A percentile compares a stretch with the other conserved stretches of the same genome.
Evolutionary conservation across 30 jellyfish, hydroid and myxozoan genomes (phyloP).

Genomic region (Chrysaora quinquecirrha): DNA sequence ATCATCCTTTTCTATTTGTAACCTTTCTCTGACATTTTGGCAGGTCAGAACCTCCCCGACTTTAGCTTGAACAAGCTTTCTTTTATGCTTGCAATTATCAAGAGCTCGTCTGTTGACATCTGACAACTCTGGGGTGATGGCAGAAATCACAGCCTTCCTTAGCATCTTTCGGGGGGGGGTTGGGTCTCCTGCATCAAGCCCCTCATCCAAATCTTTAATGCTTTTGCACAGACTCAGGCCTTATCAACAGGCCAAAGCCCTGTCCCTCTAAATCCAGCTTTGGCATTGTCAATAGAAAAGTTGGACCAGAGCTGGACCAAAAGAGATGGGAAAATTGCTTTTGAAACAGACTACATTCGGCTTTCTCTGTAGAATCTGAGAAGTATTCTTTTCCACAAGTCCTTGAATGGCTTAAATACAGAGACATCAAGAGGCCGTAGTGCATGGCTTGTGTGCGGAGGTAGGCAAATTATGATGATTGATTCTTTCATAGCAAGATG

Average conservation of each 20-base stretch:
- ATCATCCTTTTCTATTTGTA: not conserved
- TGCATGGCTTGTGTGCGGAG: conserved; percentile 59
- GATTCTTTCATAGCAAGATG: conserved; percentile 57
- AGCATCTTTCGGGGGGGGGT: conserved; percentile 4
- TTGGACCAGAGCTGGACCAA: conserved; percentile 13
- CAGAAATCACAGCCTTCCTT: conserved; percentile 9
- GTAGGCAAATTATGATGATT: conserved; percentile 30
- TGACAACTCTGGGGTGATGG: conserved; percentile 17
- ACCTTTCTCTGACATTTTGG: not conserved
- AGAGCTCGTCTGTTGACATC: not conserved
- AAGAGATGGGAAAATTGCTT: conserved; percentile 34
- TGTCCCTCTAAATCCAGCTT: conserved; percentile 2
- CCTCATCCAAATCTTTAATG: too few species aligned
- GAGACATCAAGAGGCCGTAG: conserved; percentile 55
- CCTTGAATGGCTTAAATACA: conserved; percentile 35
- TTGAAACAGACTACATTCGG: not conserved
- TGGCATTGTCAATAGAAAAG: not conserved
- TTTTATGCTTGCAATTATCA: not conserved
- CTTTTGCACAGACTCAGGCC: not conserved
- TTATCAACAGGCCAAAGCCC: conserved; percentile 35
- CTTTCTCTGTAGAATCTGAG: conserved; percentile 31
- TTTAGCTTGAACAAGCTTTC: conserved; percentile 23
- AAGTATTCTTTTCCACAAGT: conserved; percentile 43
- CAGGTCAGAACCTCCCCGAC: conserved; percentile 14
- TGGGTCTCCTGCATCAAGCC: not conserved